Base-by-base conservation (phyloP, 2,797 vertebrate species). In the Podarcis lilfordi region DNA sequence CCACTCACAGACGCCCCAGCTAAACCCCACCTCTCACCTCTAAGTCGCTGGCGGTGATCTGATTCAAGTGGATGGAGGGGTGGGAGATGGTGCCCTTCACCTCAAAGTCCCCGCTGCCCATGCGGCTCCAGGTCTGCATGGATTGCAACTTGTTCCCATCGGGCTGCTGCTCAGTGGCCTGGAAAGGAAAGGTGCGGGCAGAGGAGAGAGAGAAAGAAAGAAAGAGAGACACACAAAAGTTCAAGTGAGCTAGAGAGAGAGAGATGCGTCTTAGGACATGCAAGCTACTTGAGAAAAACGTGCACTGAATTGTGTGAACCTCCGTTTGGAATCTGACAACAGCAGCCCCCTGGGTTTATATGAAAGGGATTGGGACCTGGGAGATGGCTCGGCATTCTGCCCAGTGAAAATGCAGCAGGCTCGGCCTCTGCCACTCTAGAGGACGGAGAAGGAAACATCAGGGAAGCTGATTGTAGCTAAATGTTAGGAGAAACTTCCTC, bases 71-170 rank as follows among this genome's bases (percentile, higher is more conserved):
- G 81, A 86, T 80, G 35, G 69, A 77, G 0, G 79, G 72, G 74
- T 85, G 82, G n/a, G 84, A 81, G 80, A 84, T 86, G 68, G 74
- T 13, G 0, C 97, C 97, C 61, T 98, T 97, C 1, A 97, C 97
- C 0, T 97, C 98, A 72, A 98, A 96, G 93, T 98, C 98, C 97
- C 98, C 98, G 66, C 97, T 97, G 80, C 98, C 98, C 0, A 80
- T 88, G 13, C 97, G 97, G 6, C 97, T 97, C 90, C 97, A 92
- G 35, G 97, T 86, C 2, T 97, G 93, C 92, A 97, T 98, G 81
- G 97, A 97, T 0, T 95, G 96, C 35, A 96, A 96, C 4, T 98
- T 97, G 84, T 64, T 86, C 74, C 89, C 86, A 1, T 86, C 83
- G 0, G 84, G 25, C 0, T 96, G 94, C 88, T 96, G 96, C 92